Evolutionary conservation across 2,113 vertebrate genomes (phyloP).

Genomic region (Micronycteris hirsuta): DNA sequence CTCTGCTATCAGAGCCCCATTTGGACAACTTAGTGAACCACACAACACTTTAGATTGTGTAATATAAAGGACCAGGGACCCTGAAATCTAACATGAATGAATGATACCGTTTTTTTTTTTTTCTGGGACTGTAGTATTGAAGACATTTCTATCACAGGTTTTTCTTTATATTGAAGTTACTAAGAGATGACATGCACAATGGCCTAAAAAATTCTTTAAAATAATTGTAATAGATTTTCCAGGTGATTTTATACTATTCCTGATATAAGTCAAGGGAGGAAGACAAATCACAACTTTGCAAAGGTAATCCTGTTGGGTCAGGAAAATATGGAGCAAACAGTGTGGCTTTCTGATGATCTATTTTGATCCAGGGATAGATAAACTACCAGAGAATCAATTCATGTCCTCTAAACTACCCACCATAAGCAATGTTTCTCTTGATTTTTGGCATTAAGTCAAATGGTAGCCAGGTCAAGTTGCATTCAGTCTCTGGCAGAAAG

Average conservation of each 20-base stretch:
- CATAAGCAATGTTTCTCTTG: not conserved
- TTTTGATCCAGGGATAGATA: not conserved
- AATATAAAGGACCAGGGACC: not conserved
- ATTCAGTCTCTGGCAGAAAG: not conserved
- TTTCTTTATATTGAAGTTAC: not conserved
- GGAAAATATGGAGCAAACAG: rapidly evolving
- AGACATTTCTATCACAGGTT: not conserved
- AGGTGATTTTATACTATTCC: not conserved
- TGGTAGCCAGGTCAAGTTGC: not conserved
- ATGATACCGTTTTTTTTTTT: not conserved
- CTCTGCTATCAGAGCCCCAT: not conserved
- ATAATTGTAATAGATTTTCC: not conserved
- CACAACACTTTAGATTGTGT: not conserved
- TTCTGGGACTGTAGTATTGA: not conserved
- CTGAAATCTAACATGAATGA: not conserved
- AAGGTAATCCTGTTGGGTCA: not conserved
- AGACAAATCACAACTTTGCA: not conserved
- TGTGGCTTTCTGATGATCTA: not conserved
- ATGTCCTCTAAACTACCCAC: not conserved
- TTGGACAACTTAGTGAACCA: not conserved
- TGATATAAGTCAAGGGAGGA: not conserved
- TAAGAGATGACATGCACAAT: not conserved
- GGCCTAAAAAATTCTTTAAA: not conserved
- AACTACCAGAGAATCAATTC: not conserved
- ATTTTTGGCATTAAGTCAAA: not conserved